Percentiles rank a stretch among this genome's conserved stretches.
Conservation (phyloP, 2,888 invertebrate species). For the Scrobipalpa atriplicella region DNA sequence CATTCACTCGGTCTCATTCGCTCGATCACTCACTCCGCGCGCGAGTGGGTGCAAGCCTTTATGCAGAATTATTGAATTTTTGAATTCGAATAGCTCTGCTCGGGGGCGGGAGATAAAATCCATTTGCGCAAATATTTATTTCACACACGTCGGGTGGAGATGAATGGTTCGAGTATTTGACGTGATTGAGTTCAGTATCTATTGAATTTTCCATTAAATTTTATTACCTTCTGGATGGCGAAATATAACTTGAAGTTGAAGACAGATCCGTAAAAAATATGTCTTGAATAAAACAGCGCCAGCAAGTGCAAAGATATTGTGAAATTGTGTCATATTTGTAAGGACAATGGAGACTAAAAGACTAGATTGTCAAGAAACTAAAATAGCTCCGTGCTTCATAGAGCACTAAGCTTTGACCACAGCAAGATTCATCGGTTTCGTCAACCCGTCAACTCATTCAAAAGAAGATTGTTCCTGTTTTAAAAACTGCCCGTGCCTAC, state of each 20-base stretch:
- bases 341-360: no score
- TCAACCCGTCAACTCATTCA: no score
- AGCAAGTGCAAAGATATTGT: no score
- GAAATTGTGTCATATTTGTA: no score
- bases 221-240: background rate
- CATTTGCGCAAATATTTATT: slow-evolving; percentile 59
- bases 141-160: slow-evolving; percentile 8
- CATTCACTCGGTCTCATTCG: slow-evolving; percentile 61
- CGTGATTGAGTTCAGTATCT: slow-evolving; percentile 11
- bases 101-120: slow-evolving; percentile 53
- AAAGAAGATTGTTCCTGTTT: no score
- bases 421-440: no score
- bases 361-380: no score
- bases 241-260: background rate
- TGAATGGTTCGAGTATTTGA: slow-evolving; percentile 3
- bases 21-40: slow-evolving; percentile 61
- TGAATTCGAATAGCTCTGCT: slow-evolving; percentile 55
- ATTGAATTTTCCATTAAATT: slow-evolving; percentile 6
- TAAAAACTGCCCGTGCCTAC: no score
- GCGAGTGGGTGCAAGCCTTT: slow-evolving; percentile 66
- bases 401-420: no score
- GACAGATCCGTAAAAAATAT: no score
- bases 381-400: no score
- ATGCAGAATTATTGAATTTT: slow-evolving; percentile 73
- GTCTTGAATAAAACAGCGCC: no score